phyloP scores from a whole-genome alignment of 2,797 vertebrate species.

The Pseudochaenichthys georgianus region DNA sequence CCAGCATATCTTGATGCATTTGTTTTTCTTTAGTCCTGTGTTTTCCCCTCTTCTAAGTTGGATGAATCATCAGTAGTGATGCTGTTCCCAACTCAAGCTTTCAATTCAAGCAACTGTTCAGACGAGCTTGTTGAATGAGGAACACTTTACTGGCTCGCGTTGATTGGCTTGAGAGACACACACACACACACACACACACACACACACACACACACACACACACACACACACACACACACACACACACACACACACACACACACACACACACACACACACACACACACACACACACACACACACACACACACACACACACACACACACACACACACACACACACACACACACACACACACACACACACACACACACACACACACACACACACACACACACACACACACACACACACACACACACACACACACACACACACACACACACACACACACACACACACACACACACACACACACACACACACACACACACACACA shows the following conservation, averaged over 20 bases:
- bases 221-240: no score
- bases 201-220: no score
- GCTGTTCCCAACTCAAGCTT: neutral
- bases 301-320: no score
- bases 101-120: neutral
- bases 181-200: neutral
- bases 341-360: neutral
- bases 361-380: no score
- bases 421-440: neutral
- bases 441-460: no score
- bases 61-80: no score
- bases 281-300: neutral
- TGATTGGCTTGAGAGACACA: neutral
- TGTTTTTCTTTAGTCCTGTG: neutral
- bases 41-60: neutral
- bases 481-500: neutral
- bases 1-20: neutral
- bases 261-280: neutral
- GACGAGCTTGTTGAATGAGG: neutral
- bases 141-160: no score
- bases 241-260: neutral
- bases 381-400: neutral
- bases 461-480: neutral
- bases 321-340: neutral
- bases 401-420: neutral